Evolutionary conservation across 2,888 invertebrate genomes (phyloP), one percentile per base, ranked within the genome.

Genomic region (Agapostemon virescens): DNA sequence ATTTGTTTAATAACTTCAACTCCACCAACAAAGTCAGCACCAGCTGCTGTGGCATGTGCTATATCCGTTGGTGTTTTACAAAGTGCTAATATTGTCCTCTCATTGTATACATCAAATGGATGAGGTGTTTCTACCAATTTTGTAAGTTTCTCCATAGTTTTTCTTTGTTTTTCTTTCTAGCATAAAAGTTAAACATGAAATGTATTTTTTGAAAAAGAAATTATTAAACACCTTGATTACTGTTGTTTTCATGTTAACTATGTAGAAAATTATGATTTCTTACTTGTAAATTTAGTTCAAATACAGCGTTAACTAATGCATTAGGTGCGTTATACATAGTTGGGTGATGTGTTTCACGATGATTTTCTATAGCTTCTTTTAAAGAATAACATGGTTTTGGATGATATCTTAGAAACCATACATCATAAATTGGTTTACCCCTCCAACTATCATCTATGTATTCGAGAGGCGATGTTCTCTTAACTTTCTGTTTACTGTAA

Each of bases 261-360:
- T 13, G 30, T 72, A 67, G 42, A 67, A 58, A 55, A 26, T 30
- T 23, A 20, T 79, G 68, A 95, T 52, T 52, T 20, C 49, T 82
- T 72, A 95, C 95, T 84, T 94, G 94, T 96, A 98, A 96, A 90
- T 98, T 96, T 5, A 98, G 92, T 91, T 98, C 98, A 77, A 98
- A 93, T 52, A 94, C 93, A 4, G 96, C 95, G 84, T 94, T 94
- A 0, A 98, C 92, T 20, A 95, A 93, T 0, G 97, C 96, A 91
- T 96, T 94, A 0, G 97, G 96, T 52, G 94, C 93, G 92, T 98
- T 97, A 88, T 95, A 96, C 93, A 98, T 96, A 0, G 96, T 95
- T 0, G 97, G 97, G 91, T 97, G 96, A 91, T 97, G 97, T 0
- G 95, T 95, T 92, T 98, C 97, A 68, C 96, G 94, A 88, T 97